Evolutionary conservation across 2,113 vertebrate species (phyloP).

Genomic region (Typhlomys cinereus): DNA sequence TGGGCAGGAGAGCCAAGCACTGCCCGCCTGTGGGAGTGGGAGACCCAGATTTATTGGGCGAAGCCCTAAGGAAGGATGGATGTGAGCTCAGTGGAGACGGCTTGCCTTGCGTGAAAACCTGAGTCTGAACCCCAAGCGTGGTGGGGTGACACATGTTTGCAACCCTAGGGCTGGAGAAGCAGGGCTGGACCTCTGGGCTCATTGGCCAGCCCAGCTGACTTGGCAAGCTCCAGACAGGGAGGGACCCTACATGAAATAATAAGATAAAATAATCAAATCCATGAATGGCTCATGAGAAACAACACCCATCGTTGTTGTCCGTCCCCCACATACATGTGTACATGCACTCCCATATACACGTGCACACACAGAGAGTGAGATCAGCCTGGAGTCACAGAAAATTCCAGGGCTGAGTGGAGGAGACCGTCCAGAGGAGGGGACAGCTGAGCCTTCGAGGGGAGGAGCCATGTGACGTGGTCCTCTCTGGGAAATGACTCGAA

Average conservation of each 20-base stretch:
- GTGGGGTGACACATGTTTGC: neutral
- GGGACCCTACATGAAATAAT: neutral
- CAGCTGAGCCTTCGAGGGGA: neutral
- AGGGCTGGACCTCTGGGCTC: neutral
- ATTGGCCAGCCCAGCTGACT: neutral
- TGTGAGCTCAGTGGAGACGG: neutral
- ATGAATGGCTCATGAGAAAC: neutral
- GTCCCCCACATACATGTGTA: neutral
- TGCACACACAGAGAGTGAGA: too few species aligned
- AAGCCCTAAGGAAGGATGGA: neutral
- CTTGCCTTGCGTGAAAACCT: neutral
- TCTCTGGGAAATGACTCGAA: neutral
- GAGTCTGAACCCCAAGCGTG: neutral
- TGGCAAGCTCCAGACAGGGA: neutral
- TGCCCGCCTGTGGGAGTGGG: neutral
- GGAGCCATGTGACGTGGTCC: accelerated
- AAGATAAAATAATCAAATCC: too few species aligned
- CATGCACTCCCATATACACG: too few species aligned
- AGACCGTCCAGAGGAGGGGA: neutral
- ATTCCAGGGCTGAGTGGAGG: neutral
- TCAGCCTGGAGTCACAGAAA: neutral
- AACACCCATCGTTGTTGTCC: neutral
- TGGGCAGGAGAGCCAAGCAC: neutral
- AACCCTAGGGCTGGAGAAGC: neutral
- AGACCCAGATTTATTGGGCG: neutral